Evolutionary conservation across 2,888 invertebrate species (phyloP).

Genomic region (Ischnus inquisitorius): DNA sequence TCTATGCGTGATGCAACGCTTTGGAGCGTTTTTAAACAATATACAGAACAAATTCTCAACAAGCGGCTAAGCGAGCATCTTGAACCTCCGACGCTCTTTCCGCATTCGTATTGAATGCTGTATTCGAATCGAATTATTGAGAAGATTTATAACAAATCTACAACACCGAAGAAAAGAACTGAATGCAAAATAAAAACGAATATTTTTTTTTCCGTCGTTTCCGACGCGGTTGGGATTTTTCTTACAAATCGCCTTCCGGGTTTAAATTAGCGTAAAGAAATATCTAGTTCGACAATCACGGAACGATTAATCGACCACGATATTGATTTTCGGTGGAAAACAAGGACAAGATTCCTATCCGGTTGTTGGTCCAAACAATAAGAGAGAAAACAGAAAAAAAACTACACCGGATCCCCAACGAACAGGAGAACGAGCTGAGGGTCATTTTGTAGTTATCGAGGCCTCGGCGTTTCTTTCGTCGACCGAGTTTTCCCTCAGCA

Average conservation of each 20-base stretch:
- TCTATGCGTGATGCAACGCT: slow-evolving; percentile 52
- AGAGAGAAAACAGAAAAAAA: not conserved
- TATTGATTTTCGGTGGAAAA: too few relatives aligned
- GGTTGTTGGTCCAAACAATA: too few relatives aligned
- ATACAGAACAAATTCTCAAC: not conserved
- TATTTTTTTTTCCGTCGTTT: too few relatives aligned
- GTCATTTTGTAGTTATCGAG: slow-evolving; percentile 25
- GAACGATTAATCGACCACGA: too few relatives aligned
- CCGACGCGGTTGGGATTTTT: too few relatives aligned
- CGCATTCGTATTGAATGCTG: not conserved
- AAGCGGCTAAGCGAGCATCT: not conserved
- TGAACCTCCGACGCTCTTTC: not conserved
- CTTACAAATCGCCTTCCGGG: too few relatives aligned
- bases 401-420: slow-evolving; percentile 3
- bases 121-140: not conserved
- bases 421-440: slow-evolving; percentile 50
- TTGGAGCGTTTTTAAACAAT: slow-evolving; percentile 9
- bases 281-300: too few relatives aligned
- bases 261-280: too few relatives aligned
- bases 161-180: not conserved
- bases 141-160: not conserved
- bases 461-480: slow-evolving; percentile 38
- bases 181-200: too few relatives aligned
- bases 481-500: slow-evolving; percentile 40
- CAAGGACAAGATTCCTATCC: too few relatives aligned